Evolutionary conservation across 2,113 vertebrate genomes (phyloP).

Genomic region (Scomber scombrus): DNA sequence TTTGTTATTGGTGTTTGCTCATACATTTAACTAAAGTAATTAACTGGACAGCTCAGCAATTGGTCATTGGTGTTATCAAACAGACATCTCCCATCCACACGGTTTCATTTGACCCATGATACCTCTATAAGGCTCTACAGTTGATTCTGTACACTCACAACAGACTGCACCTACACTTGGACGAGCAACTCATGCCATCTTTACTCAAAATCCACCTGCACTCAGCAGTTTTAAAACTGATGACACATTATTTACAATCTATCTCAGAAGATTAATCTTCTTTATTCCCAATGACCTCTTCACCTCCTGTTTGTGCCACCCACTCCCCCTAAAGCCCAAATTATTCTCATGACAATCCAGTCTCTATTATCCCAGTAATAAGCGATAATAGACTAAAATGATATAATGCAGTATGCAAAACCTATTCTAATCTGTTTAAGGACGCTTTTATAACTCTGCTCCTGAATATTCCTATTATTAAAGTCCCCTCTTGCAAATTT

Average conservation of each 20-base stretch:
- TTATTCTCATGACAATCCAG: too few relatives aligned
- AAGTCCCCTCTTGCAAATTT: too few relatives aligned
- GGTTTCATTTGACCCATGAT: slow-evolving; percentile 15
- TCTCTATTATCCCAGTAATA: too few relatives aligned
- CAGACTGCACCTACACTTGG: slow-evolving; percentile 50
- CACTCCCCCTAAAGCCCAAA: too few relatives aligned
- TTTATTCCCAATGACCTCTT: too few relatives aligned
- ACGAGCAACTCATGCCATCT: slow-evolving; percentile 25
- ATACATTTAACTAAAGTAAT: background rate
- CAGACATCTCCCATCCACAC: slow-evolving; percentile 4
- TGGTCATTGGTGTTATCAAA: slow-evolving; percentile 20
- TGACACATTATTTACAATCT: slow-evolving; percentile 28
- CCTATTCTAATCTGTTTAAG: too few relatives aligned
- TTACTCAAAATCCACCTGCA: slow-evolving; percentile 42
- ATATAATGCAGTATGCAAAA: too few relatives aligned
- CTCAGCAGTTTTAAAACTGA: slow-evolving; percentile 39
- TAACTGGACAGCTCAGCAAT: background rate
- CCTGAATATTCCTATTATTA: too few relatives aligned
- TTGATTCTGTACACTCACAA: slow-evolving; percentile 33
- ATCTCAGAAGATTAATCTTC: background rate
- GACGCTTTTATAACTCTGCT: too few relatives aligned
- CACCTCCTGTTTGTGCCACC: too few relatives aligned
- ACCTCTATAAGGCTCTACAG: slow-evolving; percentile 30
- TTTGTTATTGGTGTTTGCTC: too few relatives aligned
- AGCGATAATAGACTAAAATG: too few relatives aligned